Evolutionary conservation across 2,797 vertebrate species (phyloP).

Genomic region (Sebastiscus tertius): DNA sequence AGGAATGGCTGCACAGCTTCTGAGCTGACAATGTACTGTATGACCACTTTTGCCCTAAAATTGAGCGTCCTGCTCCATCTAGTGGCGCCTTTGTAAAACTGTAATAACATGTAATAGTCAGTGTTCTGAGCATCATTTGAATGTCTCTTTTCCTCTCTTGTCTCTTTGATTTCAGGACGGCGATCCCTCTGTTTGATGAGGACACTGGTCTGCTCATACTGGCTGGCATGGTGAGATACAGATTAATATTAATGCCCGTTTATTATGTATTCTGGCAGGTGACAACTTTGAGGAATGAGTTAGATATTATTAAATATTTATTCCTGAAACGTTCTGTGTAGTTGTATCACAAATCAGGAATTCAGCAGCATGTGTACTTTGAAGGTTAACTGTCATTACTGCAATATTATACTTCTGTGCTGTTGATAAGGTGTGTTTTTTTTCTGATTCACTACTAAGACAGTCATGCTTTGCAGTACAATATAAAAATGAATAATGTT

Average conservation of each 20-base stretch:
- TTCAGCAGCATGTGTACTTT: background rate
- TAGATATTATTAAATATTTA: background rate
- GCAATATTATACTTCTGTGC: background rate
- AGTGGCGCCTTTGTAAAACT: conserved; percentile 47
- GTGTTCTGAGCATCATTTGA: background rate
- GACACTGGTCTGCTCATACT: conserved; percentile 90
- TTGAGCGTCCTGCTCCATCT: conserved; percentile 51
- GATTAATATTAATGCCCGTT: accelerated
- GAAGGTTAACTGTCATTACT: background rate
- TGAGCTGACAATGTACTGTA: no score
- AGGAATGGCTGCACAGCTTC: background rate
- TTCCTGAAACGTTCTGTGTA: background rate
- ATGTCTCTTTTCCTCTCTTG: background rate
- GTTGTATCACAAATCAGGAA: background rate
- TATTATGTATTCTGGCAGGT: background rate
- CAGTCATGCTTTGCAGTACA: background rate
- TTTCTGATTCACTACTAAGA: background rate
- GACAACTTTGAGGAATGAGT: background rate
- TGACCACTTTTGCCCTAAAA: background rate
- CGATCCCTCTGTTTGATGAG: conserved; percentile 89
- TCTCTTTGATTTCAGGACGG: conserved; percentile 74
- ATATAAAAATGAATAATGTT: background rate
- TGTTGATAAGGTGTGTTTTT: background rate
- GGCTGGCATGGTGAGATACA: conserved; percentile 87
- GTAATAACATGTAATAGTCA: background rate